Base-by-base conservation (phyloP, 1,140 invertebrate genomes). In the Bursaphelenchus mucronatus region DNA sequence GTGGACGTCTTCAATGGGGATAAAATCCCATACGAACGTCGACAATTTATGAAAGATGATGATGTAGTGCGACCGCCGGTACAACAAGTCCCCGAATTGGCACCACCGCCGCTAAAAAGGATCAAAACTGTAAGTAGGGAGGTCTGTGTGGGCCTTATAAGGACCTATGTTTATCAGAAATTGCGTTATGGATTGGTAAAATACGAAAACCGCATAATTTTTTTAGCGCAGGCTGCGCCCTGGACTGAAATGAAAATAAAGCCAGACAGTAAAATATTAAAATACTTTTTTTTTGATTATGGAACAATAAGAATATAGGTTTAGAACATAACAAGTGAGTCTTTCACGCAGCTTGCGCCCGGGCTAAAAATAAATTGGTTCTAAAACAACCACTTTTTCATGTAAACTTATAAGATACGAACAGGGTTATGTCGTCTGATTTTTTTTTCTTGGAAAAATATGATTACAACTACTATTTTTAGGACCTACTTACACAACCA, bases 31-130 rank as follows among this genome's bases (percentile, higher is more conserved):
- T 99, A 98, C 85, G 94, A 94, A 0, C 97, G 97, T 83, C 84
- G 94, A 76, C 94, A 98, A 83, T 98, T 97, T 83, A 86, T 97
- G 55, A 95, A 91, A n/a, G 94, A 97, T 78, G 94, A 97, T 71
- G 92, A 97, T 79, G 92, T 94, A 76, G 94, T 97, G 62, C 83
- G 76, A 58, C 58, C 39, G 41, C 43, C n/a, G 13, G 1, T 40
- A 7, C 21, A 50, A n/a, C 8, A 21, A n/a, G 21, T n/a, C 57
- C 49, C 30, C 19, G 30, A 40, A 30, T 3, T 21, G 15, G 15
- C 9, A 61, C 8, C 41, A 19, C 67, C 19, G 13, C 17, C 15
- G 30, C 44, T 39, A 17, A 66, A 58, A 58, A 58, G 2, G 17
- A 56, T 57, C 9, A 55, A 50, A 30, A 45, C 67, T 15, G 54